A percentile compares a stretch with the other conserved stretches of the same genome.
Conservation (phyloP, 2,113 vertebrate genomes). For the Corapipo altera region DNA sequence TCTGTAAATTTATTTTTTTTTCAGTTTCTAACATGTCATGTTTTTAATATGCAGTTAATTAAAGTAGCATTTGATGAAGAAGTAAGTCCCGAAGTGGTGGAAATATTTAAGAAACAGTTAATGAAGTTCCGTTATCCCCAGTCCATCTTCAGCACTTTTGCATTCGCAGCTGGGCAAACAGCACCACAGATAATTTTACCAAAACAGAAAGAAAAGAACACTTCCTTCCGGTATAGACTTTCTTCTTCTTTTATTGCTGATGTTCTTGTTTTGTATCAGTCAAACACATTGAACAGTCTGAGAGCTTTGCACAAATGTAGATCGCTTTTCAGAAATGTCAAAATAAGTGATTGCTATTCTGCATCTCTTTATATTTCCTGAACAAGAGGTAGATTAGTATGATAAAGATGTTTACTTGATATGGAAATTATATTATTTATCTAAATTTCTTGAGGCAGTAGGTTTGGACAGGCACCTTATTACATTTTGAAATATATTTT, state of each 20-base stretch:
- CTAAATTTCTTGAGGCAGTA: not conserved
- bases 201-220: conserved; percentile 97
- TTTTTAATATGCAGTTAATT: conserved; percentile 82
- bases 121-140: conserved; percentile 95
- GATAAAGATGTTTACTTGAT: not conserved
- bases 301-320: not conserved
- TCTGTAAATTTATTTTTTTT: not conserved
- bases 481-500: not conserved
- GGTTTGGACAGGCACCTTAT: not conserved
- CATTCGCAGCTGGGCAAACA: conserved; percentile 92
- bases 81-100: conserved; percentile 93
- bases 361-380: not conserved
- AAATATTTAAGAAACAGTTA: conserved; percentile 95
- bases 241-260: not conserved
- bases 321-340: not conserved
- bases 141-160: conserved; percentile 93
- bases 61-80: conserved; percentile 98
- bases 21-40: not conserved
- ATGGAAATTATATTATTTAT: not conserved
- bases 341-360: not conserved
- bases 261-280: not conserved
- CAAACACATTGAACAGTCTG: not conserved
- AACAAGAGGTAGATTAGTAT: not conserved
- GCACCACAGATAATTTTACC: conserved; percentile 89
- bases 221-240: conserved; percentile 88